Conservation (phyloP, 2,797 vertebrate species). For the Poecilia gillii region DNA sequence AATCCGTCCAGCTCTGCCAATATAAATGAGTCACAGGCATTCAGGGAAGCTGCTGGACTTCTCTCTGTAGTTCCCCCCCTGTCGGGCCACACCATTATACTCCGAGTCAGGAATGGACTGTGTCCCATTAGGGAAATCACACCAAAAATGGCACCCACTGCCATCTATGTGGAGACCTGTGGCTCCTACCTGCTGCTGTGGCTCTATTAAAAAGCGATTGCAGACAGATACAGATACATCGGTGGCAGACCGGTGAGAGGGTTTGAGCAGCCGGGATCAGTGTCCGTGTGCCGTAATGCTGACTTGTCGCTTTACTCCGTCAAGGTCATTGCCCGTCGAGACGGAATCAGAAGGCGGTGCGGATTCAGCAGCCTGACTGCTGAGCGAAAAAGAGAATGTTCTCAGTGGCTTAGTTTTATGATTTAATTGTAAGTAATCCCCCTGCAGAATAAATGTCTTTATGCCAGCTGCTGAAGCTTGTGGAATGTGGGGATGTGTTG, state of each 20-base stretch:
- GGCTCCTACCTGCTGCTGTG: constrained; percentile 50
- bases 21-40: constrained; percentile 63
- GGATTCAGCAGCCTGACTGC: constrained; percentile 63
- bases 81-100: constrained; percentile 45
- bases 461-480: constrained; percentile 50
- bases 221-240: constrained; percentile 46
- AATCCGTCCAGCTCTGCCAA: constrained; percentile 65
- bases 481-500: constrained; percentile 47
- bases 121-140: constrained; percentile 63
- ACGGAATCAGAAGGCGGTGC: constrained; percentile 54
- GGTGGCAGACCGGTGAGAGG: constrained; percentile 24
- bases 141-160: constrained; percentile 56
- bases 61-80: constrained; percentile 51
- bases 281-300: constrained; percentile 28
- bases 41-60: constrained; percentile 64
- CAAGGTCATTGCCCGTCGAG: constrained; percentile 65
- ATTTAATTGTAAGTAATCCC: constrained; percentile 66
- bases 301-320: constrained; percentile 44
- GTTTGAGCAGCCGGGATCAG: constrained; percentile 16
- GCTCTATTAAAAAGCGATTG: constrained; percentile 55
- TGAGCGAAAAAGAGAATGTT: constrained; percentile 66
- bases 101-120: constrained; percentile 47
- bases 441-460: constrained; percentile 52
- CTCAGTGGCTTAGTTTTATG: constrained; percentile 70
- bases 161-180: constrained; percentile 42